Evolutionary conservation across 2,888 invertebrate genomes (phyloP), one percentile per base, ranked within the genome.

Genomic region (Dioctria rufipes): DNA sequence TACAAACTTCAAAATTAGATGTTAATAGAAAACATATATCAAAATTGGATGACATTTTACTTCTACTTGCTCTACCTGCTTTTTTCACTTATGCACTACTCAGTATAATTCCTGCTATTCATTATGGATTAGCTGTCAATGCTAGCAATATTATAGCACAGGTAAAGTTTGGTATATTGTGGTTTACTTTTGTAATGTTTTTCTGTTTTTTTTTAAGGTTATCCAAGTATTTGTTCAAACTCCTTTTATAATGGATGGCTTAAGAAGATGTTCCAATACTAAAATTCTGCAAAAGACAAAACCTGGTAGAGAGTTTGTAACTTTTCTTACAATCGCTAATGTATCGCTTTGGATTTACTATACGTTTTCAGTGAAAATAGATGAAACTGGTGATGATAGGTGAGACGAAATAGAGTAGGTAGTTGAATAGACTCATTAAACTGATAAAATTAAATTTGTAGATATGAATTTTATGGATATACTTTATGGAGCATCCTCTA

Each of bases 291-390:
- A 93, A 8, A 90, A 91, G 65, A 88, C 90, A 81, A 95, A 95
- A 86, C 95, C 94, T 0, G 95, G 95, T 3, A 90, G 95, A 3
- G 95, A 95, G 85, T 89, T 94, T 40, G 91, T 95, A 66, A 95
- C 94, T 85, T 95, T 95, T 89, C 90, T 95, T 60, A 90, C 95
- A 39, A 93, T 95, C 80, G 91, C 92, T 84, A 95, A 95, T 87
- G 92, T 95, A 5, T 93, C 93, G 65, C 91, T 94, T 90, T 95
- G 95, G 95, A 91, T 94, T 78, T 92, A 93, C 85, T 92, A 94
- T 86, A 94, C 94, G 0, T 94, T 95, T 89, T 91, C 91, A 2
- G 90, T 90, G 85, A 91, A 91, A 83, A 90, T 90, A 0, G 90
- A 90, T 0, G 91, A 91, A 43, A 90, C 89, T 78, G 85, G 90